A percentile compares a stretch with the other conserved stretches of the same genome.
Conservation (phyloP, 30 jellyfish, hydroid and myxozoan genomes). For the Catostylus mosaicus region DNA sequence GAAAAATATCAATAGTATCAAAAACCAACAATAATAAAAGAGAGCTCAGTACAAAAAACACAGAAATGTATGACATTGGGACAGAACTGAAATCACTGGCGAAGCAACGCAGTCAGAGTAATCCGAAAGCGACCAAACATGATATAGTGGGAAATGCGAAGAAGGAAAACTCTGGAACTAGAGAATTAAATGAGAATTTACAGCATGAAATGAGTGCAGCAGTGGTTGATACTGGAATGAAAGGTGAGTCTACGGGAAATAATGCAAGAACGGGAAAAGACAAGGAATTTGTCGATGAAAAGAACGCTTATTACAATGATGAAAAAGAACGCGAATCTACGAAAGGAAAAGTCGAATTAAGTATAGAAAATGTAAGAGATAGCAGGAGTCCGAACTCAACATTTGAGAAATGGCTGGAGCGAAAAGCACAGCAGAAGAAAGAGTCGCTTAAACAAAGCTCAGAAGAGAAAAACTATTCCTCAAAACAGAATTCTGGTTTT, state of each 20-base stretch:
- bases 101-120: neutral
- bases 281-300: neutral
- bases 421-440: constrained; percentile 45
- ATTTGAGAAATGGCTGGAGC: constrained; percentile 64
- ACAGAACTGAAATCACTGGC: neutral
- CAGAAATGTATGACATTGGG: constrained; percentile 3
- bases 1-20: constrained; percentile 3
- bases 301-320: neutral
- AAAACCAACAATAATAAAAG: neutral
- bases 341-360: neutral
- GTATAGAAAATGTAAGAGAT: neutral
- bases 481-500: neutral
- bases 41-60: neutral
- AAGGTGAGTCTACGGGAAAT: neutral
- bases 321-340: neutral
- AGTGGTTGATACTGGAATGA: neutral
- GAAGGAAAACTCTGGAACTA: no score
- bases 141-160: neutral
- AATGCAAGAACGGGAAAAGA: neutral
- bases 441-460: constrained; percentile 8
- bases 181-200: neutral
- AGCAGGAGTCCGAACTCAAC: constrained; percentile 22
- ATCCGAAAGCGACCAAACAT: neutral
- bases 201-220: neutral
- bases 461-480: constrained; percentile 9